Percentiles rank a stretch among this genome's conserved stretches.
These are phyloP conservation scores for Isaurus tuberculatus DNA, from an alignment of 92 coral and sea anemone species.

Conservation along the genomic window DNA sequence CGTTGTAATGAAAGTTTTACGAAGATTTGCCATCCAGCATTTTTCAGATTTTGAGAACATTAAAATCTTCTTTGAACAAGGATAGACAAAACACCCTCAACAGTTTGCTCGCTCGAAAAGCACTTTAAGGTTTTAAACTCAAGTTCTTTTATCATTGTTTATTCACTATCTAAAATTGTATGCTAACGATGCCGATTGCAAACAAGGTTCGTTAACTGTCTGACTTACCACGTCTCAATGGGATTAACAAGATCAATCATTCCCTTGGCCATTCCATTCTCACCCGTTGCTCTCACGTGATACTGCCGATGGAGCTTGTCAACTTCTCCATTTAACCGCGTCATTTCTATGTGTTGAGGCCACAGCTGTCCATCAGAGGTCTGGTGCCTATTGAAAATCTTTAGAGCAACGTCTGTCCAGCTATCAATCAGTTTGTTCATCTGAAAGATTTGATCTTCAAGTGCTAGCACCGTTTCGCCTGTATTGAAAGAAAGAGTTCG, in stretches of 20 bases:
- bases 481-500: not conserved
- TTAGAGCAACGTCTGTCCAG: constrained; percentile 97
- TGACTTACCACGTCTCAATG: constrained; percentile 86
- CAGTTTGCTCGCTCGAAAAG: too few species aligned
- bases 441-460: constrained; percentile 85
- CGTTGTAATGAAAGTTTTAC: too few species aligned
- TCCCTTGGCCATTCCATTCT: constrained; percentile 98
- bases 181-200: too few species aligned
- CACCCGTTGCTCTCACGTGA: constrained; percentile 92
- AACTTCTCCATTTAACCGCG: constrained; percentile 75
- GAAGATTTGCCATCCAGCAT: too few species aligned
- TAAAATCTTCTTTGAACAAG: too few species aligned
- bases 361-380: constrained; percentile 78
- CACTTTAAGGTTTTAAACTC: too few species aligned
- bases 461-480: constrained; percentile 84
- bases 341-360: constrained; percentile 87
- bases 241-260: constrained; percentile 96
- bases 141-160: too few species aligned
- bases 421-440: constrained; percentile 92
- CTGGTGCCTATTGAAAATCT: constrained; percentile 95
- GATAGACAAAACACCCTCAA: too few species aligned
- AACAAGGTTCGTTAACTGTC: too few species aligned
- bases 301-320: constrained; percentile 91
- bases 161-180: too few species aligned
- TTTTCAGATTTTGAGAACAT: too few species aligned